A percentile compares a stretch with the other conserved stretches of the same genome.
Conservation (phyloP, 2,797 vertebrate species). For the Molossus molossus region DNA sequence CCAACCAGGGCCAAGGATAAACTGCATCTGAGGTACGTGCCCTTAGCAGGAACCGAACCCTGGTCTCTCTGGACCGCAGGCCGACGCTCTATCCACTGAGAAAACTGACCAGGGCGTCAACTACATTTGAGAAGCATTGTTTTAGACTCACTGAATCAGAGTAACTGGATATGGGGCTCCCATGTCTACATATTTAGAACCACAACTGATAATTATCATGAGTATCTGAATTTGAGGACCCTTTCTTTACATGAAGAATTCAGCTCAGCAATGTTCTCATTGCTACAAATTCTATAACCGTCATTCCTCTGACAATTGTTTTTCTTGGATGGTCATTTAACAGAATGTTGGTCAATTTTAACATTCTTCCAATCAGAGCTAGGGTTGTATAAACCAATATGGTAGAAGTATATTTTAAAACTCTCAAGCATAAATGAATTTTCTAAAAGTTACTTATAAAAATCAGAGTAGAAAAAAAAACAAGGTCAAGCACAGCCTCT, state of each 20-base stretch:
- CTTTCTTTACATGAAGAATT: background rate
- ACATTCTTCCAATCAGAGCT: background rate
- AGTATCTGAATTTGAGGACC: background rate
- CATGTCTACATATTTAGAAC: background rate
- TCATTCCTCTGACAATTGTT: background rate
- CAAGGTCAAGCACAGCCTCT: background rate
- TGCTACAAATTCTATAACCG: background rate
- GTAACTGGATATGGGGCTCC: background rate
- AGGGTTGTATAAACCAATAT: background rate
- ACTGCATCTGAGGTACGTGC: too few relatives aligned
- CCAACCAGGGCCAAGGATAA: too few relatives aligned
- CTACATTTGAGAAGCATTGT: background rate
- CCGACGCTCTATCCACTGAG: too few relatives aligned
- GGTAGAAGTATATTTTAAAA: background rate
- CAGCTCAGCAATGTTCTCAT: background rate
- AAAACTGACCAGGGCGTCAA: too few relatives aligned
- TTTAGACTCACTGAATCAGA: background rate
- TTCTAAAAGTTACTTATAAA: constrained; percentile 1
- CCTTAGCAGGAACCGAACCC: too few relatives aligned
- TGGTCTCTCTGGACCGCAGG: too few relatives aligned
- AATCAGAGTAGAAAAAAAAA: background rate
- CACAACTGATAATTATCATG: background rate
- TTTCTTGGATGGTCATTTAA: background rate
- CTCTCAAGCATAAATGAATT: background rate
- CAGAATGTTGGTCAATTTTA: background rate